phyloP scores from a whole-genome alignment of 2,113 vertebrate genomes.

The Origma solitaria region DNA sequence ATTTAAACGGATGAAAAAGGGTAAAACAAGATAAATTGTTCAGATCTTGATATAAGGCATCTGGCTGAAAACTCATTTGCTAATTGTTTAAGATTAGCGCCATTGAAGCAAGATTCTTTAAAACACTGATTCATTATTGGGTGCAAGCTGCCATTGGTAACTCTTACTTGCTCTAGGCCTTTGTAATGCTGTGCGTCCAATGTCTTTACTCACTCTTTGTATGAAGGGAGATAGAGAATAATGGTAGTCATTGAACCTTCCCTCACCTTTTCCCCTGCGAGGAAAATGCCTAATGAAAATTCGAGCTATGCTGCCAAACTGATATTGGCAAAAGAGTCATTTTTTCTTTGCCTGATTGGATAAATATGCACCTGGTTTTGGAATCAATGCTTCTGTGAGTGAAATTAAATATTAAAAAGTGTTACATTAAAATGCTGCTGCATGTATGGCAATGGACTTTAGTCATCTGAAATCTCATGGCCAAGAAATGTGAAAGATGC shows the following conservation, averaged over 20 bases:
- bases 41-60: background rate
- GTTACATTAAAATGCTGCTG: background rate
- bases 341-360: background rate
- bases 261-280: background rate
- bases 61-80: background rate
- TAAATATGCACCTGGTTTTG: background rate
- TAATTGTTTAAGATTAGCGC: background rate
- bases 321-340: background rate
- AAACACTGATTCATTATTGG: background rate
- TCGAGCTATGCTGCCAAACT: background rate
- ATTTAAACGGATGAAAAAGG: background rate
- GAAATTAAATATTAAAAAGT: background rate
- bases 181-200: background rate
- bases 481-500: background rate
- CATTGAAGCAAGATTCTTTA: background rate
- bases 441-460: background rate
- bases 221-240: background rate
- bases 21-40: background rate
- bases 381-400: background rate
- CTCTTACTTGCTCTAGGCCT: background rate
- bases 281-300: background rate
- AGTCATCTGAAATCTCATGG: background rate
- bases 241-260: background rate
- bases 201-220: background rate
- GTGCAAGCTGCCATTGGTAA: background rate